Evolutionary conservation across 1,140 invertebrate species (phyloP).

Genomic region (Pogonus chalceus): DNA sequence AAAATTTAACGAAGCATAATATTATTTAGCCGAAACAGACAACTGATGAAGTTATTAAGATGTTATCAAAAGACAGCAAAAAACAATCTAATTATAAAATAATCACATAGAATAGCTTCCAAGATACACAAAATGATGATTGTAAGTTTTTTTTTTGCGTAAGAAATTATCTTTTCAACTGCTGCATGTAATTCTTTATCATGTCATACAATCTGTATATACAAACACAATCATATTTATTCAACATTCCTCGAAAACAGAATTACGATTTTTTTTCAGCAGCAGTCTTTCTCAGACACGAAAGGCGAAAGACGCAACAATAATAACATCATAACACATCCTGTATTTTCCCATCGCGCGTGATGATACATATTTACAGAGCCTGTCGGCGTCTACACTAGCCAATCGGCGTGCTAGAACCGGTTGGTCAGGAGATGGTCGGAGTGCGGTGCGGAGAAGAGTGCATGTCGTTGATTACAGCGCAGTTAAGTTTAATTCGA

Average conservation of each 20-base stretch:
- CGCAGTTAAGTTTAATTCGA: conserved; percentile 4
- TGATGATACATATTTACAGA: conserved; percentile 1
- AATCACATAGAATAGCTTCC: too few relatives aligned
- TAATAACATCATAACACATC: not conserved
- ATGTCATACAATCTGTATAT: not conserved
- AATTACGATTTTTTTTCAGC: not conserved
- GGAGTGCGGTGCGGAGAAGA: not conserved
- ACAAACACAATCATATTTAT: too few relatives aligned
- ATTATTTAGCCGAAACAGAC: too few relatives aligned
- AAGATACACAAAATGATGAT: too few relatives aligned
- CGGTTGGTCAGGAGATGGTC: not conserved
- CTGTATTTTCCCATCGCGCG: not conserved
- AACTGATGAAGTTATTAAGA: too few relatives aligned
- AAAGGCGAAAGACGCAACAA: not conserved
- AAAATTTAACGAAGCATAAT: too few relatives aligned
- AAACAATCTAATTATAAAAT: too few relatives aligned
- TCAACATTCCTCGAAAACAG: not conserved
- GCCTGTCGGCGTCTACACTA: too few relatives aligned
- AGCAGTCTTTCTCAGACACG: not conserved
- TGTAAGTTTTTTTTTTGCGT: too few relatives aligned
- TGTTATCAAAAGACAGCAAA: too few relatives aligned
- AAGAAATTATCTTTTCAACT: too few relatives aligned
- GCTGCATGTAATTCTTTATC: too few relatives aligned
- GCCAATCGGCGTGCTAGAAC: not conserved
- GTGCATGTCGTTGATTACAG: not conserved